phyloP scores from a whole-genome alignment of 2,797 vertebrate species.

The Chiloscyllium punctatum region DNA sequence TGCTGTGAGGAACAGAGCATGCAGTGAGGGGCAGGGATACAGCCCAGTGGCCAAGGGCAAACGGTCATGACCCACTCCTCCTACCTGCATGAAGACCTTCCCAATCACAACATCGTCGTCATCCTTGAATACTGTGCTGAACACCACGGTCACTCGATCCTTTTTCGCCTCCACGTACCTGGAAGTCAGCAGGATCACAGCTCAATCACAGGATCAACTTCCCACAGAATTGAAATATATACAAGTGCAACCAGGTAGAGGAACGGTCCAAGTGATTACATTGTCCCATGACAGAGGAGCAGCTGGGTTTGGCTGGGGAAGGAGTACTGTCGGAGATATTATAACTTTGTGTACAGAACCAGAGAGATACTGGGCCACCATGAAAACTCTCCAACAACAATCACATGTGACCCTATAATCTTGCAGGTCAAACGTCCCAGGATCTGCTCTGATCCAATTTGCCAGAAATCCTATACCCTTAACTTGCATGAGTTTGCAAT shows the following conservation, averaged over 20 bases:
- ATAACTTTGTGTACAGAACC: neutral
- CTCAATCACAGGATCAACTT: neutral
- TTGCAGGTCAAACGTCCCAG: neutral
- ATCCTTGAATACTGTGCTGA: conserved; percentile 98
- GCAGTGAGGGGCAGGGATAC: neutral
- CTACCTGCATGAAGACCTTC: conserved; percentile 99
- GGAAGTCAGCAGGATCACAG: conserved; percentile 44
- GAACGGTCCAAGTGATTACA: neutral
- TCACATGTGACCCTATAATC: neutral
- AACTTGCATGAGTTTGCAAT: neutral
- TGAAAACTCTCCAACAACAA: neutral
- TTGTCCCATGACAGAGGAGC: no score
- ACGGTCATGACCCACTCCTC: neutral
- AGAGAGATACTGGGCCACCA: neutral
- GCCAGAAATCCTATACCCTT: neutral
- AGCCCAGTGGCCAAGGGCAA: neutral
- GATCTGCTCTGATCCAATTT: neutral
- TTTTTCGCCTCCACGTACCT: conserved; percentile 98
- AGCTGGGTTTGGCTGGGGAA: neutral
- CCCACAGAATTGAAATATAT: neutral
- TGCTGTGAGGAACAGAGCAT: no score
- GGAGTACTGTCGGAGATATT: neutral
- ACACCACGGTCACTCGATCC: conserved; percentile 94
- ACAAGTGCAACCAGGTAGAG: neutral
- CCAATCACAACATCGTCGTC: conserved; percentile 96